Conservation (phyloP, 1,140 invertebrate species). For the Cydia splendana region DNA sequence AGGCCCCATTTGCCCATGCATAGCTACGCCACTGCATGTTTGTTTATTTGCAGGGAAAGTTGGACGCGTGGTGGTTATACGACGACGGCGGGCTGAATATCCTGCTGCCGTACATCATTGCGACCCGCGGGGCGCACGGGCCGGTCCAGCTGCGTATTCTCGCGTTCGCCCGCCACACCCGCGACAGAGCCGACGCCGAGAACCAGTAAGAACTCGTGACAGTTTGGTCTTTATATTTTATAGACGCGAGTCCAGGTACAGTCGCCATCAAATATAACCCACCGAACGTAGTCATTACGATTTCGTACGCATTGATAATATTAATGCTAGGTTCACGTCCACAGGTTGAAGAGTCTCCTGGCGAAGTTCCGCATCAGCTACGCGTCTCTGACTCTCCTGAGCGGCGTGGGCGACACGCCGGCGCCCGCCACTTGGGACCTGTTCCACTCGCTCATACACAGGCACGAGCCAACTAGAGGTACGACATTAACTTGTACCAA, state of each 20-base stretch:
- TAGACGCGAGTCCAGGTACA: too few species aligned
- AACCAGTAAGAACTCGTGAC: slow-evolving; percentile 84
- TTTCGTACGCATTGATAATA: not conserved
- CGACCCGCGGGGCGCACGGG: slow-evolving; percentile 90
- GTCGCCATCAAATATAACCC: too few species aligned
- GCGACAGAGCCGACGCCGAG: slow-evolving; percentile 93
- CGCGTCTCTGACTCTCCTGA: slow-evolving; percentile 93
- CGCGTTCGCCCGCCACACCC: slow-evolving; percentile 90
- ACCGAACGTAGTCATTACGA: too few species aligned
- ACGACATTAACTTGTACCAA: too few species aligned
- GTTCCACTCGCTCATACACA: slow-evolving; percentile 86
- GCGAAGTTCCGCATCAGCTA: slow-evolving; percentile 97
- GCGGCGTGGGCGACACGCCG: slow-evolving; percentile 88
- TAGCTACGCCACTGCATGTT: not conserved
- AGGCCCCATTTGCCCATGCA: too few species aligned
- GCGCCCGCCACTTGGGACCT: slow-evolving; percentile 84
- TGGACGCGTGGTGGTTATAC: slow-evolving; percentile 99
- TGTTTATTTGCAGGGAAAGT: slow-evolving; percentile 83
- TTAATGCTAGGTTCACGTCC: not conserved
- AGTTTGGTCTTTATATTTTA: too few species aligned
- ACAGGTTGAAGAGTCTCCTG: slow-evolving; percentile 94
- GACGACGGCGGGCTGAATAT: slow-evolving; percentile 97
- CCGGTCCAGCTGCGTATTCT: slow-evolving; percentile 94
- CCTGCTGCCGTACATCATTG: slow-evolving; percentile 95
- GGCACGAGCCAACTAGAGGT: slow-evolving; percentile 78